Conservation (phyloP, 2,888 invertebrate genomes). For the Idaea aversata region DNA sequence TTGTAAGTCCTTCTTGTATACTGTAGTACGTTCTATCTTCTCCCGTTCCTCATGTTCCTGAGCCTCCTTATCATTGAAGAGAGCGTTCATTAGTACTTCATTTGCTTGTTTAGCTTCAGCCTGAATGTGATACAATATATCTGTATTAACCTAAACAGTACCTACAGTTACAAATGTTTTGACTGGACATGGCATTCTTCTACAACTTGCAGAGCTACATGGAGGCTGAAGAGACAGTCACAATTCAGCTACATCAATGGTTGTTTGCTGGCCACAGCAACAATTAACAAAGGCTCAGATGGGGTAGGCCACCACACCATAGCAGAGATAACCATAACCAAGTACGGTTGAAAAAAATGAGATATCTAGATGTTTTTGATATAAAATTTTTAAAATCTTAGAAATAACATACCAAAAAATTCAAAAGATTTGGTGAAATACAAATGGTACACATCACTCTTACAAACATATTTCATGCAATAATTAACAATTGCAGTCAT, state of each 20-base stretch:
- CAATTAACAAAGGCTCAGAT: no score
- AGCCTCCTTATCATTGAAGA: constrained; percentile 61
- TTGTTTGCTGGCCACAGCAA: no score
- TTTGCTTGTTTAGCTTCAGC: constrained; percentile 58
- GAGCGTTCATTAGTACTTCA: constrained; percentile 52
- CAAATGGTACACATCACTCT: no score
- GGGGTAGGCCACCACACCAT: no score
- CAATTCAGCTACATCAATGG: no score
- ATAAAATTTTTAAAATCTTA: no score
- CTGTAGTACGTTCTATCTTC: constrained; percentile 42
- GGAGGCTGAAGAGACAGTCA: no score
- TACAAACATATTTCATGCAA: background rate
- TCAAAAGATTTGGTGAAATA: no score
- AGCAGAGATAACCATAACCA: no score
- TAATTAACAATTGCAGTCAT: background rate
- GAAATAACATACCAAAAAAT: no score
- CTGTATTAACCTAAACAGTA: background rate
- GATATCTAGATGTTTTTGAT: no score
- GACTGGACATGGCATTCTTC: background rate
- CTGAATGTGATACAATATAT: constrained; percentile 34
- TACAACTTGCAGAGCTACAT: background rate
- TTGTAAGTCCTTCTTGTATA: constrained; percentile 78
- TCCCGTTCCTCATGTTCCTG: constrained; percentile 44
- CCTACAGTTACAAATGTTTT: background rate
- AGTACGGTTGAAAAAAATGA: no score